Conservation (phyloP, 2,888 invertebrate genomes). For the Callosobruchus maculatus region DNA sequence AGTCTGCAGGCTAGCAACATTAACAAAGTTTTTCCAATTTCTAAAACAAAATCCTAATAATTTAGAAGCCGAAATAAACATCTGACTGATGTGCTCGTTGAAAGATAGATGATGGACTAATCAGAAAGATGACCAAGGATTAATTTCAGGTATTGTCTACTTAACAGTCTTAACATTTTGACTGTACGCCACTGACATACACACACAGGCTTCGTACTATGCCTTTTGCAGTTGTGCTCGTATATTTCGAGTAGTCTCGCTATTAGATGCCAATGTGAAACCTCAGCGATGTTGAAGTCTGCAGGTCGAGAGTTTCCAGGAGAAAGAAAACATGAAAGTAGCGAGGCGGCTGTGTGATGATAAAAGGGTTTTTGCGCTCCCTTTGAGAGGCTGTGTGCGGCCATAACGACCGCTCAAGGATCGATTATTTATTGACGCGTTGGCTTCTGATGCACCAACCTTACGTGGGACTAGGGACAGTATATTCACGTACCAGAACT, state of each 20-base stretch:
- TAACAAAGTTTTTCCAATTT: too few relatives aligned
- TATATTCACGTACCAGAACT: too few relatives aligned
- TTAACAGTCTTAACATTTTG: too few relatives aligned
- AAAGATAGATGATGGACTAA: too few relatives aligned
- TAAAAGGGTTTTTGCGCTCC: not conserved
- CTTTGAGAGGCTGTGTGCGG: not conserved
- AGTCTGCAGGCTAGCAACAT: too few relatives aligned
- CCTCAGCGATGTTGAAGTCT: not conserved
- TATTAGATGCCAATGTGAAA: not conserved
- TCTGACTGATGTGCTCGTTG: too few relatives aligned
- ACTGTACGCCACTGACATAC: too few relatives aligned
- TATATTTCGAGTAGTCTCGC: not conserved
- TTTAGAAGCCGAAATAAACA: too few relatives aligned
- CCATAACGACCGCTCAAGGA: not conserved
- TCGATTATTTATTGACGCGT: not conserved
- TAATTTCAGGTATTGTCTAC: too few relatives aligned
- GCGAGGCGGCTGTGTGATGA: not conserved
- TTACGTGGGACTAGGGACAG: not conserved
- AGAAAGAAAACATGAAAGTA: not conserved
- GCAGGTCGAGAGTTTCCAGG: not conserved
- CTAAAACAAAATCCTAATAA: too few relatives aligned
- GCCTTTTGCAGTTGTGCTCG: not conserved
- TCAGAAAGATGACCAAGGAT: too few relatives aligned
- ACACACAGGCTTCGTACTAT: not conserved
- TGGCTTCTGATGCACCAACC: not conserved